phyloP scores from a whole-genome alignment of 2,113 vertebrate species.

The Neopipo cinnamomea region DNA sequence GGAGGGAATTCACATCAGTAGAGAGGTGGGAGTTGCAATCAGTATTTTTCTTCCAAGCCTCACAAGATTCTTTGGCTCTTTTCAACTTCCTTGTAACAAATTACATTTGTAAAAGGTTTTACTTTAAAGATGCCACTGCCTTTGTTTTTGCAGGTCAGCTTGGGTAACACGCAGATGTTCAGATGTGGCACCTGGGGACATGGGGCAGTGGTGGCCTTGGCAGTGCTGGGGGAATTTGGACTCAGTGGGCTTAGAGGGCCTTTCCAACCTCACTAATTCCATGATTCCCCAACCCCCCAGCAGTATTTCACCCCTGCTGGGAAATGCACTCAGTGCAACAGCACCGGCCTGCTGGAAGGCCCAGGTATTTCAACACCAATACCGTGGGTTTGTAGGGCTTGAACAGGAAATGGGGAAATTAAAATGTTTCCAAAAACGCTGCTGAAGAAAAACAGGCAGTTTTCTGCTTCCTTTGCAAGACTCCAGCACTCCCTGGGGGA shows the following conservation, averaged over 20 bases:
- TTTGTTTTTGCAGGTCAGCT: background rate
- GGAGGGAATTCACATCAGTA: accelerated
- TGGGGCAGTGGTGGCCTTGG: background rate
- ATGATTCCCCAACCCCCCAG: background rate
- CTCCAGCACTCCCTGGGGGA: background rate
- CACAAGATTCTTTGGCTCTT: background rate
- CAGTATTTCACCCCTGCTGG: background rate
- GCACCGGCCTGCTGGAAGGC: no score
- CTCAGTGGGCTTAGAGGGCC: background rate
- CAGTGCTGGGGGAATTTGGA: background rate
- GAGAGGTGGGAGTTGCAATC: accelerated
- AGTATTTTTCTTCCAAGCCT: background rate
- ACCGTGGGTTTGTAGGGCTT: no score
- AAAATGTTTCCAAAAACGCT: background rate
- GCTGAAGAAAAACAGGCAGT: background rate
- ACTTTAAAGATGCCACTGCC: background rate
- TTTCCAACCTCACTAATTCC: background rate
- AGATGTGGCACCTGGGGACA: background rate
- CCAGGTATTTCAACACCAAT: background rate
- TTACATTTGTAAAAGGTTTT: background rate
- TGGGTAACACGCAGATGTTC: background rate
- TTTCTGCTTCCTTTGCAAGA: background rate
- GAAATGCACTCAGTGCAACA: background rate
- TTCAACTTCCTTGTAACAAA: background rate
- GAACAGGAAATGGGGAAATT: background rate